These are phyloP conservation scores for Gadus macrocephalus DNA, from an alignment of 2,113 vertebrate genomes.

Conservation along the genomic window DNA sequence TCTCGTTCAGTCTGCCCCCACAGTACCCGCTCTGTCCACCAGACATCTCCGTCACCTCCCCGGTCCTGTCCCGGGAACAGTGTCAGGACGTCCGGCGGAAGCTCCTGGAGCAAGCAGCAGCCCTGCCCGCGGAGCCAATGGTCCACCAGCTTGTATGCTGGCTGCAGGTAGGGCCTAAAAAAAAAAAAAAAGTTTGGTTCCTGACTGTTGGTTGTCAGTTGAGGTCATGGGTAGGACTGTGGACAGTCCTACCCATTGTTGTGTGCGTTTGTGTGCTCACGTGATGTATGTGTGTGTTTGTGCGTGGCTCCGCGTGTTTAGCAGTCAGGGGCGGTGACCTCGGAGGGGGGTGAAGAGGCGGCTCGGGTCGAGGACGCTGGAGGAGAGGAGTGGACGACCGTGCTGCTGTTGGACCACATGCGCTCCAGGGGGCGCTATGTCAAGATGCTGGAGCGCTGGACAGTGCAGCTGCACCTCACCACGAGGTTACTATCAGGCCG, in stretches of 20 bases:
- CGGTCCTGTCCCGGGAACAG: slow-evolving; percentile 21
- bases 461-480: slow-evolving; percentile 39
- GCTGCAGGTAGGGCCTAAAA: slow-evolving; percentile 29
- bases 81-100: slow-evolving; percentile 40
- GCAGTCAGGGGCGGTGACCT: slow-evolving; percentile 20
- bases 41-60: slow-evolving; percentile 43
- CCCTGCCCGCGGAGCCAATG: slow-evolving; percentile 40
- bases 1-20: slow-evolving; percentile 39
- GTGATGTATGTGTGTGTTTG: neutral
- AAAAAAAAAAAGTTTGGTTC: too few relatives aligned
- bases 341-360: neutral
- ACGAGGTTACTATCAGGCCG: slow-evolving; percentile 37
- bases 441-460: slow-evolving; percentile 41
- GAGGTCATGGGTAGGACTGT: too few relatives aligned
- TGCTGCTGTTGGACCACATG: slow-evolving; percentile 45
- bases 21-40: slow-evolving; percentile 38
- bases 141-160: slow-evolving; percentile 39
- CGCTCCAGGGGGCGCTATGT: slow-evolving; percentile 38
- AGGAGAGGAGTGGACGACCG: slow-evolving; percentile 29
- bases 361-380: neutral
- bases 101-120: slow-evolving; percentile 36
- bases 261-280: neutral
- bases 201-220: too few relatives aligned
- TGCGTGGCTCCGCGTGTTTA: neutral
- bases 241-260: too few relatives aligned